phyloP scores from a whole-genome alignment of 2,888 invertebrate genomes.

The Plebejus melissa region DNA sequence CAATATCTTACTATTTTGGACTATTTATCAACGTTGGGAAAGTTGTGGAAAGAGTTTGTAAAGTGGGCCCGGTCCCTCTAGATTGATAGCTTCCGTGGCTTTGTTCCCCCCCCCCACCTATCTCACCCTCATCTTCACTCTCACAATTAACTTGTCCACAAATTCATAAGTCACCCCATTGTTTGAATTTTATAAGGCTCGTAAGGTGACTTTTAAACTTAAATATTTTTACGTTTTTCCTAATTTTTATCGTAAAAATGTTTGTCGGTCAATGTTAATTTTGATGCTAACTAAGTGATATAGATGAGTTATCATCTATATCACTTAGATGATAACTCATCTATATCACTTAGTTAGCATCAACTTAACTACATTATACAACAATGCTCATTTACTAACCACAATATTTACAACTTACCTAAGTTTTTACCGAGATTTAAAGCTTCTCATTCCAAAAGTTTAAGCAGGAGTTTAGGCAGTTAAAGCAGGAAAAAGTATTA shows the following conservation, averaged over 20 bases:
- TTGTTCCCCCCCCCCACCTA: slow-evolving; percentile 43
- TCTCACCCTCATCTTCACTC: slow-evolving; percentile 52
- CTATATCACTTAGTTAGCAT: too few species aligned
- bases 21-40: slow-evolving; percentile 70
- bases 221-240: background rate
- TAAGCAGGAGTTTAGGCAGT: too few species aligned
- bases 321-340: too few species aligned
- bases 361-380: too few species aligned
- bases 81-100: slow-evolving; percentile 62
- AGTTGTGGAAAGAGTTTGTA: slow-evolving; percentile 64
- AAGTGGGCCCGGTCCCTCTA: slow-evolving; percentile 67
- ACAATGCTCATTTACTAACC: too few species aligned
- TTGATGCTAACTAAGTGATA: too few species aligned
- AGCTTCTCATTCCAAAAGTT: too few species aligned
- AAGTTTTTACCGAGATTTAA: too few species aligned
- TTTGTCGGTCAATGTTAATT: too few species aligned
- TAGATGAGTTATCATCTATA: too few species aligned
- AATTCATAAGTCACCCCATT: slow-evolving; percentile 20
- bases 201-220: background rate
- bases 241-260: background rate
- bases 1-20: slow-evolving; percentile 38
- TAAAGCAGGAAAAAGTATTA: too few species aligned
- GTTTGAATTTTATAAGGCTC: background rate
- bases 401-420: too few species aligned
- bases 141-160: slow-evolving; percentile 30